Percentiles rank a stretch among this genome's conserved stretches.
Evolutionary conservation across 1,140 invertebrate genomes (phyloP).

Genomic region (Micrasema longulum): DNA sequence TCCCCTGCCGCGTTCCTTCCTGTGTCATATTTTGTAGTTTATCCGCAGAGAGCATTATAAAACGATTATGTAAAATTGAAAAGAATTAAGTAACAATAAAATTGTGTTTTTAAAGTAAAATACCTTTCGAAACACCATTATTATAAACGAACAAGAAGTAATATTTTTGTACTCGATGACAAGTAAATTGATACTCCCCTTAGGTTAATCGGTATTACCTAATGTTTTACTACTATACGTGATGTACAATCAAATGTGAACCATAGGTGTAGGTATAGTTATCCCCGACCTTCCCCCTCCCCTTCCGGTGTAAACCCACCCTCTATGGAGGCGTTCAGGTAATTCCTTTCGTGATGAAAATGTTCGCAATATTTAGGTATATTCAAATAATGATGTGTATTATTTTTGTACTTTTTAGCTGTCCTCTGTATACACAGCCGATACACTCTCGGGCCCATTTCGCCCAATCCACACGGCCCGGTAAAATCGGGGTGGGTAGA

Average conservation of each 20-base stretch:
- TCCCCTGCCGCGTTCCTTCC: too few species aligned
- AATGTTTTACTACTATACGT: constrained; percentile 13
- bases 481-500: too few species aligned
- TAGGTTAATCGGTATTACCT: not conserved
- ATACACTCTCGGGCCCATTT: too few species aligned
- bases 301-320: not conserved
- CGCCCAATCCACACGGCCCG: too few species aligned
- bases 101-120: constrained; percentile 3
- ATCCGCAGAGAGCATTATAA: too few species aligned
- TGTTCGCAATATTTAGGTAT: constrained; percentile 30
- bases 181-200: not conserved
- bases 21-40: too few species aligned
- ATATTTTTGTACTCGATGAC: not conserved
- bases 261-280: not conserved
- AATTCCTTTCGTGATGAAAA: constrained; percentile 24
- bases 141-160: not conserved
- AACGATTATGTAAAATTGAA: too few species aligned
- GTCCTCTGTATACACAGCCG: too few species aligned
- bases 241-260: constrained; percentile 37
- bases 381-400: constrained; percentile 11
- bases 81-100: not conserved
- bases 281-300: not conserved
- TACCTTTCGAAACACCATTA: not conserved
- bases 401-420: constrained; percentile 19
- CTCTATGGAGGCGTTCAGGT: too few species aligned